Base-by-base conservation (phyloP, 2,888 invertebrate genomes). In the Eristalinus sepulchralis region DNA sequence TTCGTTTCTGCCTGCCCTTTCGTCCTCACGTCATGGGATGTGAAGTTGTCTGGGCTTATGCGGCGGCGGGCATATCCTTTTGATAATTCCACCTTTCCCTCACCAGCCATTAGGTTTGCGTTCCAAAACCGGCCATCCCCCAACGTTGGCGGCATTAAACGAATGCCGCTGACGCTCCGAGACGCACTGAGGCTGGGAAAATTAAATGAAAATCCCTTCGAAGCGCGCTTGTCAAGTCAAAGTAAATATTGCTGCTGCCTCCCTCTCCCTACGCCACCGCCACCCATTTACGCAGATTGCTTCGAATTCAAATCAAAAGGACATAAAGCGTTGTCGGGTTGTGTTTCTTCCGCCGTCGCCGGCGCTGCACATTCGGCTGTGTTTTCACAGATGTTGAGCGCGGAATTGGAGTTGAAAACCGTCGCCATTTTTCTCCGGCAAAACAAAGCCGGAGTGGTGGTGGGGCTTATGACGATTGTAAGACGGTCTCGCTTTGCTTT, bases 261-360 rank as follows among this genome's bases (percentile, higher is more conserved):
- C 20, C 10, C 33, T 2, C 1, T 17, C 27, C 1, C 20, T 47
- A 0, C 1, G 3, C 57, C 63, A 27, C 11, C 0, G 9, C 39
- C 31, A 13, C 57, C 24, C 39, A 1, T 11, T 17, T 10, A 17
- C 59, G 77, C 78, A 67, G 75, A 83, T 79, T 39, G 66, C 39
- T 77, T 82, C 59, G 68, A 77, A 85, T 77, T 85, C 82, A 77
- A 85, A 82, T 82, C 82, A 77, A 85, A 82, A 85, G 59, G 64
- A 85, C 82, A 73, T 73, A 73, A 85, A 85, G 63, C 71, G 73
- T 34, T 71, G 75, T 64, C n/a, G 47, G 20, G 2, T 5, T n/a
- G 31, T 63, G 55, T 24, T 57, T 24, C 11, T 24, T 47, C 71
- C 68, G 27, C 27, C 27, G 27, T 5, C 27, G 27, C 39, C 20